Base-by-base conservation (phyloP, 2,113 vertebrate genomes). In the Chloropsis cyanopogon region DNA sequence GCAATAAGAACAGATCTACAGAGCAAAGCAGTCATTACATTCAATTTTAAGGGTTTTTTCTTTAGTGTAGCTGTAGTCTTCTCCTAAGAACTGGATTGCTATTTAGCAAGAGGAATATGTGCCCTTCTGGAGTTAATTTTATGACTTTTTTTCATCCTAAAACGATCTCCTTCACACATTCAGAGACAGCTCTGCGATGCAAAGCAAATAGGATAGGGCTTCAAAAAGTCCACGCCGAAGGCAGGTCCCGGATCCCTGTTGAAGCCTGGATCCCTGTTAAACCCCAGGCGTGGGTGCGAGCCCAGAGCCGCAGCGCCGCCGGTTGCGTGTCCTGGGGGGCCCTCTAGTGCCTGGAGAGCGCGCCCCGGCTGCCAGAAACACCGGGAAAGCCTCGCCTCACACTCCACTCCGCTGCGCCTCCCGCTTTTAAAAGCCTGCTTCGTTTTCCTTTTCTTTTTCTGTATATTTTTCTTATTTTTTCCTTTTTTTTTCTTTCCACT, bases 391-490 rank as follows among this genome's bases (percentile, higher is more conserved):
- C 26, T 3, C 22, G 3, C 18, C 35, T 17, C 60, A 2, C 35
- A 2, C 64, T 6, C 3, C 2, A 3, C 18, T 3, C 9, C 3
- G 1, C 49, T 24, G 13, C 1, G 1, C 15, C 50, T 39, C 18
- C 9, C 3, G 2, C 14, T 73, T 31, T 4, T 8, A 1, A 44
- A 79, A 31, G 3, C 6, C 13, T 4, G 57, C 46, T 25, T 29
- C 16, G 35, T 54, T 7, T 4, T 12, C 9, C 13, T 57, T 26
- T 17, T 26, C 7, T 9, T 57, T 13, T 25, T 24, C 7, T 6
- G 41, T 17, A 12, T 9, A 2, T 24, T n/a, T 50, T 37, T 37
- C 37, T 37, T 37, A 37, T 37, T 18, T 23, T 23, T 14, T 7
- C 4, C 11, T 2, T 5, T 26, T 4, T 14, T 26, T 24, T 12